phyloP scores from a whole-genome alignment of 2,888 invertebrate genomes.

The Entomobrya proxima region DNA sequence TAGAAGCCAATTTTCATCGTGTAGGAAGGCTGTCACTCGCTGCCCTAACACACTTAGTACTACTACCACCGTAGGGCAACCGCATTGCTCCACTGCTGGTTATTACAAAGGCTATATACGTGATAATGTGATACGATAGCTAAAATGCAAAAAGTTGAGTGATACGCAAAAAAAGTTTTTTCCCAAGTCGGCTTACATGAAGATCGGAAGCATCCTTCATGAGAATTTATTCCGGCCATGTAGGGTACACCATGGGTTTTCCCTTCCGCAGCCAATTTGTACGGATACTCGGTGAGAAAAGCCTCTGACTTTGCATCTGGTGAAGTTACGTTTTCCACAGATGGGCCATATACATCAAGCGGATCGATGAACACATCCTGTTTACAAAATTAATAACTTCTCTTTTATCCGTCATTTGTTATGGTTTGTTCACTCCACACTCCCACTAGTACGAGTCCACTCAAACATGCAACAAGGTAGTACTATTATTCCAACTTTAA shows the following conservation, averaged over 20 bases:
- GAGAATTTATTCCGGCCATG: conserved; percentile 62
- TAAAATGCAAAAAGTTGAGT: neutral
- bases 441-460: too few species aligned
- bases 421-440: neutral
- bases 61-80: too few species aligned
- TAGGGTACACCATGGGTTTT: conserved; percentile 62
- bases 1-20: too few species aligned
- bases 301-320: conserved; percentile 29
- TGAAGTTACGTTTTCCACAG: conserved; percentile 59
- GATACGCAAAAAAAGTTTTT: too few species aligned
- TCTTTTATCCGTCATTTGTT: neutral
- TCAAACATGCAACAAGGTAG: neutral
- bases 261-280: conserved; percentile 48
- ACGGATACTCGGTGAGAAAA: conserved; percentile 67
- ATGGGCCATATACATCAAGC: conserved; percentile 61
- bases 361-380: conserved; percentile 66
- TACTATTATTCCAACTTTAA: neutral
- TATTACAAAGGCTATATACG: neutral
- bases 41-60: too few species aligned
- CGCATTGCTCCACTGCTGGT: too few species aligned
- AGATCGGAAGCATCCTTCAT: conserved; percentile 66
- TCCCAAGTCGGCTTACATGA: conserved; percentile 47
- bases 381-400: conserved; percentile 14
- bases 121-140: neutral
- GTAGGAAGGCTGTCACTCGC: too few species aligned